These are phyloP conservation scores for Theocolax elegans DNA, from an alignment of 1,140 invertebrate genomes.

Conservation along the genomic window DNA sequence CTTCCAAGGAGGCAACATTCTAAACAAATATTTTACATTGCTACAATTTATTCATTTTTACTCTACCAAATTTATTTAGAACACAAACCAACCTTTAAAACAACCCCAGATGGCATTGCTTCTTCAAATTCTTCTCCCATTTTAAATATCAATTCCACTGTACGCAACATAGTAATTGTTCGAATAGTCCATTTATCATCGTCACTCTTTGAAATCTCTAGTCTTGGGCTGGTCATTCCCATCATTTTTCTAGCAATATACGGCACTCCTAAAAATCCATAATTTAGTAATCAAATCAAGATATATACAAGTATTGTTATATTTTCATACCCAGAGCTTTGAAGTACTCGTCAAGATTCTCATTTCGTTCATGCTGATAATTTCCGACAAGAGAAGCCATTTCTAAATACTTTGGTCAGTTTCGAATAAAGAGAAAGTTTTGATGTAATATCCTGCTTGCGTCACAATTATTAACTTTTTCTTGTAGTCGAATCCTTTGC, in stretches of 20 bases:
- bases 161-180: conserved; percentile 65
- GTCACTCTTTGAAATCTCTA: conserved; percentile 69
- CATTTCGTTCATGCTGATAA: conserved; percentile 73
- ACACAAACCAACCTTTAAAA: conserved; percentile 62
- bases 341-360: conserved; percentile 74
- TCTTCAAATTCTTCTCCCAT: conserved; percentile 59
- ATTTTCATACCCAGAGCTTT: conserved; percentile 69
- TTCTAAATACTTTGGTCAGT: conserved; percentile 36
- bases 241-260: conserved; percentile 74
- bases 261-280: conserved; percentile 59
- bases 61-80: background rate
- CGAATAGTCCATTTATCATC: conserved; percentile 71
- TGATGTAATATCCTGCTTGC: background rate
- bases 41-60: too few relatives aligned
- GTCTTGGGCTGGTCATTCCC: conserved; percentile 68
- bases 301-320: conserved; percentile 33
- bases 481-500: background rate
- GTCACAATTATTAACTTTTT: background rate
- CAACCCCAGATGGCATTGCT: conserved; percentile 57
- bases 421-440: background rate
- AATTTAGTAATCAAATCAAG: conserved; percentile 7
- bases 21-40: conserved; percentile 54
- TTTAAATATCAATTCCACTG: conserved; percentile 53
- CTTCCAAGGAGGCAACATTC: conserved; percentile 68
- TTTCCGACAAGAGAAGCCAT: conserved; percentile 69